Conservation (phyloP, 2,888 invertebrate species). For the Gryllus longicercus region DNA sequence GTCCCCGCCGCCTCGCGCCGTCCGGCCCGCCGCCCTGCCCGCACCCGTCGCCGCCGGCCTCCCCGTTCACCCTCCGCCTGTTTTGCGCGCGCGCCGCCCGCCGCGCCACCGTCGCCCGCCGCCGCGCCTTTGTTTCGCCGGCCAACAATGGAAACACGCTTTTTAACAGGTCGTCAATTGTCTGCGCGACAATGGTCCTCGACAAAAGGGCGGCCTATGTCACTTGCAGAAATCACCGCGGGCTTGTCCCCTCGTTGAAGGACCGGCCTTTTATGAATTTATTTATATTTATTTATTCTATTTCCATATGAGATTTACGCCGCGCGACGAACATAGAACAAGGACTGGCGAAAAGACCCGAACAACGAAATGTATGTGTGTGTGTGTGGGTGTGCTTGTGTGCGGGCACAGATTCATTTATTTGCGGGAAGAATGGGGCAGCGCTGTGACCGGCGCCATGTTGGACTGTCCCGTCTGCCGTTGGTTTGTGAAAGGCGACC, state of each 20-base stretch:
- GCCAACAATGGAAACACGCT: slow-evolving; percentile 17
- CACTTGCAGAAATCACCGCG: slow-evolving; percentile 10
- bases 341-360: not conserved
- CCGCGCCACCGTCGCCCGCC: not conserved
- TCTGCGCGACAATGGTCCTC: not conserved
- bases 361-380: not conserved
- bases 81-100: not conserved
- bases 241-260: not conserved
- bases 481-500: not conserved
- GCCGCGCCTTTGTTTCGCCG: not conserved
- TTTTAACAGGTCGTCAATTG: slow-evolving; percentile 17
- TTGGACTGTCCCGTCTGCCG: not conserved
- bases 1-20: not conserved
- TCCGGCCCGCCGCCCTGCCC: not conserved
- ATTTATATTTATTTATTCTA: slow-evolving; percentile 17
- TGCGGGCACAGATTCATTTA: not conserved
- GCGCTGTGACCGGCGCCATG: not conserved
- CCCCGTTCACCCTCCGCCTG: not conserved
- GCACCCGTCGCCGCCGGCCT: not conserved
- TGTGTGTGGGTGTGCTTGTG: not conserved
- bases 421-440: not conserved
- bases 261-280: not conserved
- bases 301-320: not conserved
- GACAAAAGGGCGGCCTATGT: not conserved
- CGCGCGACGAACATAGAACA: not conserved